Base-by-base conservation (phyloP, 2,113 vertebrate species). In the Amblyornis subalaris region DNA sequence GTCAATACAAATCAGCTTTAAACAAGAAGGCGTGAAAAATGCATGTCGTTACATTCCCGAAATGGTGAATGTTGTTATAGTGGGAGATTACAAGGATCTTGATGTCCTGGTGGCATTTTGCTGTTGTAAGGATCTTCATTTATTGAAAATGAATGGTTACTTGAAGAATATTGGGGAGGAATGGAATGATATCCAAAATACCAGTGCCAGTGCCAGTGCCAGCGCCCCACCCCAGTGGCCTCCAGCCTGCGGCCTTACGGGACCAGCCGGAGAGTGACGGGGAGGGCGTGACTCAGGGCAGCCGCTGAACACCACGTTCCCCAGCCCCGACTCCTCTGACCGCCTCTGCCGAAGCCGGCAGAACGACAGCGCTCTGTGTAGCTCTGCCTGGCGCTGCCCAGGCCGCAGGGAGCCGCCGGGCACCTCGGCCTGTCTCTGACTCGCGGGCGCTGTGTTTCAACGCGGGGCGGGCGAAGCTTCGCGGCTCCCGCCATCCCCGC, bases 351-450 rank as follows among this genome's bases (percentile, higher is more conserved):
- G 12, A 29, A 8, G 1, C 26, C 12, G 4, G 1, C 18, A 5
- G 25, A 5, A 9, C 4, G 9, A 42, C 28, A 3, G 0, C 0
- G 7, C 10, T 1, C 4, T 0, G 2, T 0, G 1, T 0, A 2
- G 17, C 15, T 14, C n/a, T 6, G 9, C 24, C 33, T 0, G 1
- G 6, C 8, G 11, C 9, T 1, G 28, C 17, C 12, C 12, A 1
- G 11, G 25, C 7, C 50, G 4, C 1, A 14, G 4, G 10, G 1
- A 28, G 17, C 8, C 7, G 14, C 10, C 1, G 1, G 25, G 0
- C 20, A 0, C 1, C 38, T 7, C 25, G 0, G 2, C 2, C 18
- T 0, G 1, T 0, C 38, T 2, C 3, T 5, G 5, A 2, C 14
- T 7, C 1, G 1, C 1, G 1, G 25, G 12, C 4, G 16, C 31